Base-by-base conservation (phyloP, 2,797 vertebrate genomes). In the Kryptolebias ocellatus region DNA sequence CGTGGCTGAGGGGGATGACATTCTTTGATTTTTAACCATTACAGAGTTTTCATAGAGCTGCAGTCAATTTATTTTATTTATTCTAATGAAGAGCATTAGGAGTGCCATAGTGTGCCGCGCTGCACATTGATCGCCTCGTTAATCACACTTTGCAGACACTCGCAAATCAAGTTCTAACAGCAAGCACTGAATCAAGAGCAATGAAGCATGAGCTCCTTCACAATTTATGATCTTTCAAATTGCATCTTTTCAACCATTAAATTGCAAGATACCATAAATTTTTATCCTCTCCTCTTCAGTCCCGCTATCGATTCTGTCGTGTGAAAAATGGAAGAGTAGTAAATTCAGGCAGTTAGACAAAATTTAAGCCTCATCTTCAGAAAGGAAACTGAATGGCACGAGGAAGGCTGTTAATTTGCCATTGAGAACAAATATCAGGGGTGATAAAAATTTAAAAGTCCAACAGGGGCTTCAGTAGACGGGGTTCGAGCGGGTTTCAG, bases 191-290 rank as follows among this genome's bases (percentile, higher is more conserved):
- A 99, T 99, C 98, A 98, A 96, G 91, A 92, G 95, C 98, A 98
- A 98, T 96, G 96, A 96, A 98, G 97, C 98, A 95, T 97, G 94
- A 96, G 96, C 96, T 97, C 97, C 97, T 99, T 98, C 97, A 99
- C 98, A 99, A 99, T 99, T 99, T 99, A 99, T 99, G 97, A 98
- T 98, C 97, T 99, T 97, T 99, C 96, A 98, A 99, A 98, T 98
- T 98, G 98, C 97, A 99, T 99, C 98, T 99, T 98, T 99, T 99
- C 97, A 99, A 98, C 98, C 98, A 99, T 99, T 99, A 99, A 99
- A 99, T 99, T 99, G 97, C 97, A 96, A 99, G 97, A 98, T 98
- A 98, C 96, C 96, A 98, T 99, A 97, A 98, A 99, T 99, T 99
- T 99, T 98, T 99, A 99, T 99, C 96, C 97, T 95, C 96, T 98